A percentile compares a stretch with the other conserved stretches of the same genome.
These are phyloP conservation scores for Sprattus sprattus DNA, from an alignment of 2,113 vertebrate species.

Conservation along the genomic window DNA sequence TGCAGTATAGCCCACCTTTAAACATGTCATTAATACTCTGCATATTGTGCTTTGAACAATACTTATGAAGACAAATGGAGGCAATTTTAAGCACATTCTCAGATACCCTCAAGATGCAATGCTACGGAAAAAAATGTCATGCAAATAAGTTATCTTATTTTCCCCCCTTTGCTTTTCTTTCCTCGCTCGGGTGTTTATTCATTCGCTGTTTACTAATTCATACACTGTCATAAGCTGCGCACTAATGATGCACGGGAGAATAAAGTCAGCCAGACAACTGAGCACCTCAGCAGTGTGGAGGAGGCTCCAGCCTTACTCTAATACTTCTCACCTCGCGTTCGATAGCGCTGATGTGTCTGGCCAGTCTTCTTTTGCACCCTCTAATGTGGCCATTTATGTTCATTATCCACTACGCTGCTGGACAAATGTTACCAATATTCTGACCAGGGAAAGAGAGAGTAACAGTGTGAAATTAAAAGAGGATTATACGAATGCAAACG, in stretches of 20 bases:
- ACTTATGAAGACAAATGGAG: background rate
- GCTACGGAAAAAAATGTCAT: background rate
- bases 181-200: background rate
- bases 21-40: background rate
- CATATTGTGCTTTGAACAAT: background rate
- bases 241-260: background rate
- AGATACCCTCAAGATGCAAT: background rate
- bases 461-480: background rate
- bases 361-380: background rate
- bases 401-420: background rate
- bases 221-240: background rate
- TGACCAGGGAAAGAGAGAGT: background rate
- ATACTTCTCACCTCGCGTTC: background rate
- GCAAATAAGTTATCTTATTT: background rate
- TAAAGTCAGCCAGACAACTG: background rate
- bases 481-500: background rate
- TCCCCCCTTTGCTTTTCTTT: background rate
- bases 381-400: background rate
- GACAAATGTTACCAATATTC: background rate
- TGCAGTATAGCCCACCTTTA: background rate
- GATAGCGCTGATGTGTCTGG: background rate
- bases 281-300: background rate
- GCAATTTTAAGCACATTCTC: background rate
- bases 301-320: background rate
- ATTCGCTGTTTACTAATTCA: slow-evolving; percentile 13